Conservation (phyloP, 2,888 invertebrate species). For the Lepidocyrtinus sp. region DNA sequence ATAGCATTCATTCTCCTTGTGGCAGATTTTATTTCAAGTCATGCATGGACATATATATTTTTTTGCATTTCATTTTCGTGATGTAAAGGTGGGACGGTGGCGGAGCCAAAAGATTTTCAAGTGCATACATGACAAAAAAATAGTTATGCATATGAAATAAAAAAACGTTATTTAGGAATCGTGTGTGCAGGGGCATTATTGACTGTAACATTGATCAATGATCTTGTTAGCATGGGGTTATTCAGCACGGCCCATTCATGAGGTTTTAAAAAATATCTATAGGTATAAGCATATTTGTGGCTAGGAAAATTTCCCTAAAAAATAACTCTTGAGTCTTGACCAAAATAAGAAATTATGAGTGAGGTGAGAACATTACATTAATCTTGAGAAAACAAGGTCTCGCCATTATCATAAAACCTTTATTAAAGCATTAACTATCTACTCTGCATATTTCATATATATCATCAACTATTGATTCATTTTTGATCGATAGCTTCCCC, state of each 20-base stretch:
- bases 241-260: not conserved
- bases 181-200: not conserved
- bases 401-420: slow-evolving; percentile 9
- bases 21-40: not conserved
- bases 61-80: slow-evolving; percentile 25
- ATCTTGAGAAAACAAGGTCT: slow-evolving; percentile 38
- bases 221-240: not conserved
- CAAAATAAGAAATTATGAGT: no score
- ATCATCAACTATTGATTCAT: not conserved
- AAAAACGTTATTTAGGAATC: not conserved
- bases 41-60: slow-evolving; percentile 15
- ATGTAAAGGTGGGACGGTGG: not conserved
- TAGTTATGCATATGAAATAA: not conserved
- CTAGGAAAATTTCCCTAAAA: no score
- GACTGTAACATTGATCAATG: not conserved
- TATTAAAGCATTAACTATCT: not conserved
- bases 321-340: no score
- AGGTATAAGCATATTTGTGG: no score
- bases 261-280: no score
- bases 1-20: not conserved
- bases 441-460: no score
- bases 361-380: no score
- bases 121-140: not conserved
- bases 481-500: not conserved
- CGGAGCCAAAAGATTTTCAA: not conserved